Base-by-base conservation (phyloP, 1,140 invertebrate species). In the Chlorops oryzae region DNA sequence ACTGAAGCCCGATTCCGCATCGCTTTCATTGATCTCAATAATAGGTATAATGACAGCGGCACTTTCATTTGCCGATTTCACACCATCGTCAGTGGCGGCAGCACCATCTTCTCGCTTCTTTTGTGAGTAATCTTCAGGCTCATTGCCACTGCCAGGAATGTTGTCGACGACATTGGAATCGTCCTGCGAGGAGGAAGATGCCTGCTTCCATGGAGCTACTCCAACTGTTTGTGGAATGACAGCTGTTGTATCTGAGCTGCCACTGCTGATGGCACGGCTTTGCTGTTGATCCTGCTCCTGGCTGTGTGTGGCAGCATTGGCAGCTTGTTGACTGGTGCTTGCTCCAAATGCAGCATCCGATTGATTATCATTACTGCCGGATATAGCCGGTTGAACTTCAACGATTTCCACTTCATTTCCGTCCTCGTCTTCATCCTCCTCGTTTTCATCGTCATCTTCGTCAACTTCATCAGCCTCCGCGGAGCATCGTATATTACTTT, bases 371-470 rank as follows among this genome's bases (percentile, higher is more conserved):
- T 23, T 42, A 10, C 40, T 34, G 6, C 23, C 39, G 65, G 72
- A 42, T n/a, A n/a, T n/a, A 57, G 59, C 23, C 20, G 37, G 39
- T 35, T 56, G 50, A 28, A 59, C 58, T n/a, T 58, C 76, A 28
- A 80, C 79, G 61, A 83, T 79, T 9, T 76, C 77, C 2, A 78
- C 76, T 64, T 83, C 81, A 47, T 83, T 81, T 25, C 83, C 79
- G 55, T 85, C 83, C 0, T 83, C 83, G 64, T 84, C 82, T n/a
- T n/a, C 76, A 28, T 80, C 79, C 61, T 84, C 79, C 10, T 76
- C 77, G 2, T 78, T 76, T 64, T 83, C 81, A 47, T 83, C 82
- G 25, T 83, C 79, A 55, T 85, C 83, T 0, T 83, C 83, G 64
- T 84, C 82, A 57, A 84, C 83, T 42, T 81, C 82, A 25, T 78